Base-by-base conservation (phyloP, 2,113 vertebrate genomes). In the Galemys pyrenaicus region DNA sequence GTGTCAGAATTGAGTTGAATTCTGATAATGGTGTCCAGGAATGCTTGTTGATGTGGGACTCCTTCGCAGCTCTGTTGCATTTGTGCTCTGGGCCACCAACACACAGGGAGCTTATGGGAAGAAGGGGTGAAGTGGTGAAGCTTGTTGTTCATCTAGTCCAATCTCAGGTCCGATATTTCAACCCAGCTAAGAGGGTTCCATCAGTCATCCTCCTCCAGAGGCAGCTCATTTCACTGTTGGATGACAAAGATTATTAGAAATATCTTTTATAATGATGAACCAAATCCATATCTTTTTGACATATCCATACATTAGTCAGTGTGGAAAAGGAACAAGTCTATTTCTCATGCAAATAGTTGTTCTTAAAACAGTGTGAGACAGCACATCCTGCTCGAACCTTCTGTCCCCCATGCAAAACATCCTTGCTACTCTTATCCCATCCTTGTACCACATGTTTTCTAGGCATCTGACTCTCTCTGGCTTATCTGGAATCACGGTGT, bases 221-320 rank as follows among this genome's bases (percentile, higher is more conserved):
- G 24, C 87, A 92, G 91, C 41, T 90, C 56, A 44, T 81, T 84
- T 88, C 54, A 84, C 62, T 85, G 39, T 35, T 85, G 35, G 74
- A 41, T 82, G 78, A 44, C 49, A 92, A 88, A 75, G 37, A 90
- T 39, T 71, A 35, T 73, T 92, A 87, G 39, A 81, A 79, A 85
- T 70, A 79, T 22, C 2, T 60, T 78, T 79, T 54, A 78, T 35
- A 85, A 78, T 44, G 30, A 73, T 75, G n/a, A 56, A 13, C n/a
- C 62, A 83, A 73, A 89, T 16, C 71, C 71, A 15, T 35, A 32
- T 74, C 39, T 90, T 80, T 93, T 89, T 87, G 54, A 49, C 24
- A 54, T 8, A 78, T 60, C 17, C 54, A 71, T 41, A 54, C 56
- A 35, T 64, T 87, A 44, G 22, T 46, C n/a, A 58, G 24, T 70